Conservation (phyloP, 2,797 vertebrate genomes). For the Sciurus carolinensis region DNA sequence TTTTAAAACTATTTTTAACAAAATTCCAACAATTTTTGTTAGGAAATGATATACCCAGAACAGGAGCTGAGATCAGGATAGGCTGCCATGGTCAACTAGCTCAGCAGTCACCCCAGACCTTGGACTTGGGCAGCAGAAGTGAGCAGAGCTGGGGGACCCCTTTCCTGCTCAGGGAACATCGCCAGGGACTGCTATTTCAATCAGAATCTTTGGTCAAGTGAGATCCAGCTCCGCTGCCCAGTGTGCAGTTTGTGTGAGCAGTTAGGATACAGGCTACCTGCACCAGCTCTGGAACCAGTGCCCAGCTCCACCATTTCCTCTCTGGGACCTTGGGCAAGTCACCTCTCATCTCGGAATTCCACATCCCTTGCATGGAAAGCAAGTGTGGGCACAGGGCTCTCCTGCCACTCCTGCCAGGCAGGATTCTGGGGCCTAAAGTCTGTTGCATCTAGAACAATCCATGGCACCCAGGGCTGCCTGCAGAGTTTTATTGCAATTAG, state of each 20-base stretch:
- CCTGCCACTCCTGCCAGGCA: not conserved
- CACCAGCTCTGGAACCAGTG: not conserved
- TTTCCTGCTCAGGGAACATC: not conserved
- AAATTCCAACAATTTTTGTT: conserved; percentile 12
- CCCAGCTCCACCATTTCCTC: not conserved
- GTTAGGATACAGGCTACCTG: not conserved
- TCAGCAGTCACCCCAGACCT: not conserved
- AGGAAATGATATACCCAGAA: conserved; percentile 32
- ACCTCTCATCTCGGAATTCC: not conserved
- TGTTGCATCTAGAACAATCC: not conserved
- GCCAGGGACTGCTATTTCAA: not conserved
- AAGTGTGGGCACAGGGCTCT: not conserved
- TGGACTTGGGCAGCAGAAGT: not conserved
- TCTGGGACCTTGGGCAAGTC: not conserved
- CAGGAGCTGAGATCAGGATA: not conserved
- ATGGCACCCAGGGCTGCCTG: not conserved
- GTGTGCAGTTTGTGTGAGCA: not conserved
- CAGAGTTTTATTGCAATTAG: not conserved
- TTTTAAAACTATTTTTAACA: conserved; percentile 50
- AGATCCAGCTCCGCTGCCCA: not conserved
- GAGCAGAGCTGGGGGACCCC: not conserved
- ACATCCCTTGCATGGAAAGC: not conserved
- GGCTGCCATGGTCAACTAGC: not conserved
- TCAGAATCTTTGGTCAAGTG: conserved; percentile 62
- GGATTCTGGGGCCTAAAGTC: too few relatives aligned